These are phyloP conservation scores for Heliconius melpomene DNA, from an alignment of 1,140 invertebrate genomes.

Conservation along the genomic window DNA sequence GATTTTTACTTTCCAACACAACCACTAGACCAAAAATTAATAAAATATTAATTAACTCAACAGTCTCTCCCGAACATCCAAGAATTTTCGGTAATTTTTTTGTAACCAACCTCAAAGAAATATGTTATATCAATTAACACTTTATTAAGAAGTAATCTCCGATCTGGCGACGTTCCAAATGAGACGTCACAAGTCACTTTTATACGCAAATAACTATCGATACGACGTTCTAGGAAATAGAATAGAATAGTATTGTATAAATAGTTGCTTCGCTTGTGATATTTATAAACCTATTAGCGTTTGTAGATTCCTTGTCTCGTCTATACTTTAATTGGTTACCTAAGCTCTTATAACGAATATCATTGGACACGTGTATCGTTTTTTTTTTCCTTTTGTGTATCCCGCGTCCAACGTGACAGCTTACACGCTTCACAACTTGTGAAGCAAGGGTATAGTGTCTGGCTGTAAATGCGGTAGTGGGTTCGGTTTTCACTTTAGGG, in stretches of 20 bases:
- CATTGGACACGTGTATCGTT: neutral
- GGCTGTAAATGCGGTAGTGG: too few relatives aligned
- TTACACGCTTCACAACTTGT: too few relatives aligned
- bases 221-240: conserved; percentile 23
- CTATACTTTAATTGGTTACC: conserved; percentile 1
- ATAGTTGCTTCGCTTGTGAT: conserved; percentile 18
- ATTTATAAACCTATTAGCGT: conserved; percentile 17
- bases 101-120: neutral
- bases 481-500: too few relatives aligned
- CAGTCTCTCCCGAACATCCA: neutral
- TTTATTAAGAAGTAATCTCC: conserved; percentile 7
- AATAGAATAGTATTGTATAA: conserved; percentile 20
- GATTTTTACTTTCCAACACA: too few relatives aligned
- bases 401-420: too few relatives aligned
- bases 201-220: conserved; percentile 24
- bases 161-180: conserved; percentile 22
- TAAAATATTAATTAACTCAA: neutral
- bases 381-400: too few relatives aligned
- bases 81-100: neutral
- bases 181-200: conserved; percentile 15
- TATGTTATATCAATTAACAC: conserved; percentile 10
- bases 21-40: too few relatives aligned
- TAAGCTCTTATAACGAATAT: neutral
- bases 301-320: neutral
- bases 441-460: too few relatives aligned